These are phyloP conservation scores for Seira ritae DNA, from an alignment of 2,888 invertebrate genomes.

Conservation along the genomic window DNA sequence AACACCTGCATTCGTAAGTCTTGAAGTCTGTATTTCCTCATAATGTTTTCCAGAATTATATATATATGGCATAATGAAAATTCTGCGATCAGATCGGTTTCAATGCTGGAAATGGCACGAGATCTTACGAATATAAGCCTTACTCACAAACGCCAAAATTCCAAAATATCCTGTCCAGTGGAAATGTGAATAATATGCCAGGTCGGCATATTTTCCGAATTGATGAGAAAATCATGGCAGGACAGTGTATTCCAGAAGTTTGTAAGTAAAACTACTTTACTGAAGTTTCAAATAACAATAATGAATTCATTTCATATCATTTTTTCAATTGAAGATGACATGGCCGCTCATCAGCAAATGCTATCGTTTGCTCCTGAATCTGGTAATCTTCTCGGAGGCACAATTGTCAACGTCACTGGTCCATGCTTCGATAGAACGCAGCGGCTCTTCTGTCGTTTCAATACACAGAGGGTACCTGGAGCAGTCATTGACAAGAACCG, in stretches of 20 bases:
- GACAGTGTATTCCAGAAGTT: constrained; percentile 83
- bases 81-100: constrained; percentile 93
- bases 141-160: constrained; percentile 92
- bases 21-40: constrained; percentile 6
- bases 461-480: constrained; percentile 86
- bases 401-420: constrained; percentile 96
- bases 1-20: constrained; percentile 88
- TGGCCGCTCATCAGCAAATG: constrained; percentile 78
- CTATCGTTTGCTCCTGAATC: constrained; percentile 95
- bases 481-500: constrained; percentile 87
- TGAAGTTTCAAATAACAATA: too few relatives aligned
- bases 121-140: constrained; percentile 90
- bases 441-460: constrained; percentile 87
- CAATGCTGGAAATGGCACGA: constrained; percentile 96
- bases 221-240: constrained; percentile 94
- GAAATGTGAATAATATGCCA: constrained; percentile 90
- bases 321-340: constrained; percentile 61
- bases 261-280: too few relatives aligned
- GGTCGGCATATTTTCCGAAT: constrained; percentile 96
- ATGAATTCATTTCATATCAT: not conserved
- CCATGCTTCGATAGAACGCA: constrained; percentile 90
- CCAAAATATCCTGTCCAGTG: constrained; percentile 88
- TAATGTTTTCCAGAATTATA: not conserved
- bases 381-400: constrained; percentile 98
- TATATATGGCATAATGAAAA: constrained; percentile 9